These are phyloP conservation scores for Peromyscus aztecus DNA, from an alignment of 2,797 vertebrate species.

Conservation along the genomic window DNA sequence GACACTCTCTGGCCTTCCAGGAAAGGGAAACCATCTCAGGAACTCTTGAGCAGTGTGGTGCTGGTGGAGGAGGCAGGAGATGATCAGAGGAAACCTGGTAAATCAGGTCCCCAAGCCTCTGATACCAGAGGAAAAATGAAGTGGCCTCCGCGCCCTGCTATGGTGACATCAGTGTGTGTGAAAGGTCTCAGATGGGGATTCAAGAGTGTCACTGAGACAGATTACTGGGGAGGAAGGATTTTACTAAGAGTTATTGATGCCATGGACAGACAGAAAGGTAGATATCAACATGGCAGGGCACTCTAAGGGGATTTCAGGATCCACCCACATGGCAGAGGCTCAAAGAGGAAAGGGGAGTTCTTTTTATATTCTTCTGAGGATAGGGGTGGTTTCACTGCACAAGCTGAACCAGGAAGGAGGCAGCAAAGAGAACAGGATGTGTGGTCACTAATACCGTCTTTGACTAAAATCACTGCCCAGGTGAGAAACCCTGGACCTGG, in stretches of 20 bases:
- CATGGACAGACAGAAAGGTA: background rate
- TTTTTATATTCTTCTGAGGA: background rate
- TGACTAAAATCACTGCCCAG: background rate
- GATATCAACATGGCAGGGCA: background rate
- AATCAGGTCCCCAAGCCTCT: background rate
- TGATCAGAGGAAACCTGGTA: background rate
- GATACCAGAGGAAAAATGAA: background rate
- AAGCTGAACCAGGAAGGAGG: no score
- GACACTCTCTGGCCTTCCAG: background rate
- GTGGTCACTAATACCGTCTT: background rate
- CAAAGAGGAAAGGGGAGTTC: background rate
- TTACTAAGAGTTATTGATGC: background rate
- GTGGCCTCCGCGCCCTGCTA: background rate
- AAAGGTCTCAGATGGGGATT: background rate
- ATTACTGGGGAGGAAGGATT: background rate
- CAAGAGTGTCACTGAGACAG: background rate
- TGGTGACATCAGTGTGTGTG: no score
- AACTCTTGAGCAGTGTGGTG: background rate
- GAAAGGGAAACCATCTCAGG: background rate
- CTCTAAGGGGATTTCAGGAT: no score
- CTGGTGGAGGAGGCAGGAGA: background rate
- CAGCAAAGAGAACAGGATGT: background rate
- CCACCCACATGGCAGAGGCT: background rate
- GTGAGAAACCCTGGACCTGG: background rate
- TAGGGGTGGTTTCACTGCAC: background rate